Conservation (phyloP, 2,797 vertebrate genomes). For the Pipistrellus kuhlii region DNA sequence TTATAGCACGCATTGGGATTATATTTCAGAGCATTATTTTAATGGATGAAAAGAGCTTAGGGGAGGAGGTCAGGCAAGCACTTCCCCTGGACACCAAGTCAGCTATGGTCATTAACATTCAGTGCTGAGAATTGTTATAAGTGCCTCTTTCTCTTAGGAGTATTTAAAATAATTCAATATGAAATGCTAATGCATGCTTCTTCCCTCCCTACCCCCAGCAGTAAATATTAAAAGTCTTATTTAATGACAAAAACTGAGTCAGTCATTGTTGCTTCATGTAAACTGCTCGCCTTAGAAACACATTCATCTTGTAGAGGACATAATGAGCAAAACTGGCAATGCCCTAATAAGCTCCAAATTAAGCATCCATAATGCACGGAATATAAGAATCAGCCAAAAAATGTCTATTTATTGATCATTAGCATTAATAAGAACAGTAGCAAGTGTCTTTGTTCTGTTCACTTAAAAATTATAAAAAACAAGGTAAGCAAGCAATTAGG, state of each 20-base stretch:
- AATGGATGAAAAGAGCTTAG: slow-evolving; percentile 51
- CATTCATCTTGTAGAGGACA: slow-evolving; percentile 74
- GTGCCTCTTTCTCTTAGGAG: slow-evolving; percentile 35
- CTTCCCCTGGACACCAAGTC: slow-evolving; percentile 24
- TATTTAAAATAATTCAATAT: slow-evolving; percentile 50
- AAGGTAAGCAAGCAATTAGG: slow-evolving; percentile 78
- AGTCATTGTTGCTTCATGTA: slow-evolving; percentile 70
- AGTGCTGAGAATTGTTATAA: slow-evolving; percentile 25
- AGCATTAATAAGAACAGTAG: slow-evolving; percentile 77
- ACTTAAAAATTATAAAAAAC: slow-evolving; percentile 77
- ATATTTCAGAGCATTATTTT: slow-evolving; percentile 55
- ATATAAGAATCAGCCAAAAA: slow-evolving; percentile 78
- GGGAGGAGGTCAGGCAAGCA: slow-evolving; percentile 32
- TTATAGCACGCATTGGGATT: background rate
- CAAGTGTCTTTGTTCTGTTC: slow-evolving; percentile 76
- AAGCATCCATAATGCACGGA: slow-evolving; percentile 76
- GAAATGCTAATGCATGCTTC: slow-evolving; percentile 41
- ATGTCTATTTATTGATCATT: slow-evolving; percentile 77
- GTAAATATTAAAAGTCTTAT: slow-evolving; percentile 60
- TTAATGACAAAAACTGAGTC: slow-evolving; percentile 66
- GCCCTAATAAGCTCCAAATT: slow-evolving; percentile 81
- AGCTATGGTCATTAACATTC: slow-evolving; percentile 50
- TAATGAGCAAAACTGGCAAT: slow-evolving; percentile 77
- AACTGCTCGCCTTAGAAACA: slow-evolving; percentile 71
- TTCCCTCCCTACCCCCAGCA: background rate